A percentile compares a stretch with the other conserved stretches of the same genome.
phyloP scores from a whole-genome alignment of 2,113 vertebrate genomes.

The Kryptolebias marmoratus region DNA sequence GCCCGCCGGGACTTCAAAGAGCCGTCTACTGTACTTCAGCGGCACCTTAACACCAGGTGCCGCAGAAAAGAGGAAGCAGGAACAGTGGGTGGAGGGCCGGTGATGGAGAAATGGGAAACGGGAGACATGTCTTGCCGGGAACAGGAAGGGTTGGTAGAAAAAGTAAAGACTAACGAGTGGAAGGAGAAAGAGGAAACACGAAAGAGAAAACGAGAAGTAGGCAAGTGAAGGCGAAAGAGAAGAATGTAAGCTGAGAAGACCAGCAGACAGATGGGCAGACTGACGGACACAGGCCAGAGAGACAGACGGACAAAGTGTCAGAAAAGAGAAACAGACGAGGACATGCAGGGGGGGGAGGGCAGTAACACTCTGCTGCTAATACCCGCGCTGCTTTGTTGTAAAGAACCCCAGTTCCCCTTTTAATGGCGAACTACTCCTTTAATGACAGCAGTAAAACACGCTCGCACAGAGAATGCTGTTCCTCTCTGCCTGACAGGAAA shows the following conservation, averaged over 20 bases:
- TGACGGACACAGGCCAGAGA: constrained; percentile 31
- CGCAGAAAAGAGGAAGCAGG: constrained; percentile 33
- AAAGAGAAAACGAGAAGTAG: constrained; percentile 1
- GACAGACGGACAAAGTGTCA: constrained; percentile 29
- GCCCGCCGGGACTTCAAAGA: constrained; percentile 75
- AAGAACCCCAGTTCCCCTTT: constrained; percentile 66
- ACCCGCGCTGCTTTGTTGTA: constrained; percentile 70
- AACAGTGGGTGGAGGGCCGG: constrained; percentile 12
- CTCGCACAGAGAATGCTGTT: constrained; percentile 34
- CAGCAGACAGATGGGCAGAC: constrained; percentile 30
- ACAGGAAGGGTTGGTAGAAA: constrained; percentile 10
- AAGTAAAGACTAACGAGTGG: neutral
- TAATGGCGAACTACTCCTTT: constrained; percentile 70
- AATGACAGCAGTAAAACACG: constrained; percentile 71
- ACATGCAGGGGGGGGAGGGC: constrained; percentile 57
- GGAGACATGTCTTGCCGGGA: neutral
- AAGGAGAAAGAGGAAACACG: neutral
- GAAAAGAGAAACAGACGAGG: constrained; percentile 45
- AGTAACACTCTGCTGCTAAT: constrained; percentile 69
- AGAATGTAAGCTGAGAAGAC: constrained; percentile 15
- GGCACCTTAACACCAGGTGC: constrained; percentile 74
- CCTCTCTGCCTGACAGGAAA: constrained; percentile 64
- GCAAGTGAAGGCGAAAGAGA: neutral
- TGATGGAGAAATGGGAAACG: neutral
- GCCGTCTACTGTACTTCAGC: constrained; percentile 64